Base-by-base conservation (phyloP, 2,888 invertebrate species). In the Halocaridina rubra region DNA sequence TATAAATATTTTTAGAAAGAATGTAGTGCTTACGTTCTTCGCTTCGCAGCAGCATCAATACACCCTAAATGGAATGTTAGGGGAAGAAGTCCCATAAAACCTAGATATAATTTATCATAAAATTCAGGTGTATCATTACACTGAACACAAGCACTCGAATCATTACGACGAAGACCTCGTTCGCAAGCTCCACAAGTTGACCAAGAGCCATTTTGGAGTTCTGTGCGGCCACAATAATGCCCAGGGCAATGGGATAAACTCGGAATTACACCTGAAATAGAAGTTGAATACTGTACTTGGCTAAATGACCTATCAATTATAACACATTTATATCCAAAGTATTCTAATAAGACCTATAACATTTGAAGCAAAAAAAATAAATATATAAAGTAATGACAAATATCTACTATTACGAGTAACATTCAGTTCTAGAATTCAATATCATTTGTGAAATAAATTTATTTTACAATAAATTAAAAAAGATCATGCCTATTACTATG, bases 31-130 rank as follows among this genome's bases (percentile, higher is more conserved):
- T 88, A 90, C 90, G 88, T 90, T 89, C 91, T 90, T 46, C 89
- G 88, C 61, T 89, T 90, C 67, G 91, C 90, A 32, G 91, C 88
- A 10, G 91, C 86, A 90, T 92, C 92, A 75, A 93, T 92, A 88
- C 91, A 91, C 88, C 91, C 91, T 89, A 91, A 91, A 89, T 92
- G 92, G 2, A 92, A 89, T 2, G 92, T 89, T 1, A 98, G 91
- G 0, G 97, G 96, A 64, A 98, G 90, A 19, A 98, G 91, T 0
- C 95, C 96, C 96, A 98, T 97, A 90, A 98, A 99, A 0, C 97
- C 96, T 27, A 98, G 93, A 90, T 97, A 97, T 67, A 98, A 93
- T 96, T 97, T 97, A 90, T 98, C 98, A 90, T 98, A 98, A 59
- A 96, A 93, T 16, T 94, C 93, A 0, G 97, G 95, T 46, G 92